Evolutionary conservation across 2,797 vertebrate species (phyloP).

Genomic region (Pseudochirops cupreus): DNA sequence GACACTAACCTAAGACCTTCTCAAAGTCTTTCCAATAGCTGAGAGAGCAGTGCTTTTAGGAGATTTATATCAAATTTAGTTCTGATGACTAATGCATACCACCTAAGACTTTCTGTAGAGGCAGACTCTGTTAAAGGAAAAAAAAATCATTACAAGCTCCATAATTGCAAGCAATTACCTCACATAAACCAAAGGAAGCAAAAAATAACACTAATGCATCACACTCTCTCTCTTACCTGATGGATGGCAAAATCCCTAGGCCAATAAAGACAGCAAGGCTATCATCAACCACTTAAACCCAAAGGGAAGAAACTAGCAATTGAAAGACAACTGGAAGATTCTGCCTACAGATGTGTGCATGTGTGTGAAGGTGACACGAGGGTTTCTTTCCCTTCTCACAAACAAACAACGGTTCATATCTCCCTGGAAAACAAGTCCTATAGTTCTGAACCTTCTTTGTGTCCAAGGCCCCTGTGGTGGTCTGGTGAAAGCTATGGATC

Average conservation of each 20-base stretch:
- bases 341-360: background rate
- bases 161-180: constrained; percentile 32
- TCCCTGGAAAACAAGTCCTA: background rate
- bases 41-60: background rate
- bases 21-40: background rate
- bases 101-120: background rate
- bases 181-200: constrained; percentile 23
- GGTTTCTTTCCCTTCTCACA: background rate
- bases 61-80: constrained; percentile 14
- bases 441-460: background rate
- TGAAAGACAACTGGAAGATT: constrained; percentile 40
- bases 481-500: background rate
- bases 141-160: background rate
- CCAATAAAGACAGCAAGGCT: background rate
- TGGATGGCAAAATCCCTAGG: background rate
- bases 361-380: background rate
- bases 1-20: background rate
- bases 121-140: background rate
- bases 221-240: constrained; percentile 13
- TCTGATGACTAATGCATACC: background rate
- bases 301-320: constrained; percentile 45
- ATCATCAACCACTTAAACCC: constrained; percentile 45
- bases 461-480: background rate
- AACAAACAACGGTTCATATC: background rate
- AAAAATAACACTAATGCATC: constrained; percentile 11